Conservation (phyloP, 2,888 invertebrate species). For the Thera britannica region DNA sequence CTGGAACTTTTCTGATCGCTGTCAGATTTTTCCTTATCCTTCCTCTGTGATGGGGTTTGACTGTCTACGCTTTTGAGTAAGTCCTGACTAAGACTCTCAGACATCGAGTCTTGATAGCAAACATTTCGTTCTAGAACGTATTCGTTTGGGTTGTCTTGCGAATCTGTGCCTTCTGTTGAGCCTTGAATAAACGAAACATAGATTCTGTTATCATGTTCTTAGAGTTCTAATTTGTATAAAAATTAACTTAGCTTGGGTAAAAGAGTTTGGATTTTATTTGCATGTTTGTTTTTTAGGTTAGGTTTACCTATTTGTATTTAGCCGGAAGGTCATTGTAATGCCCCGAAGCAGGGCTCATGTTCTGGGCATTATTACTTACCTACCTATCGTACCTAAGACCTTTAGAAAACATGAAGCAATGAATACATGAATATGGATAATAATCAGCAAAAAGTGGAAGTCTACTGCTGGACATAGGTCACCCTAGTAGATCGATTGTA, state of each 20-base stretch:
- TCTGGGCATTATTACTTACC: no score
- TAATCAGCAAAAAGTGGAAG: no score
- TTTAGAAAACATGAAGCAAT: no score
- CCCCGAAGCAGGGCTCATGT: no score
- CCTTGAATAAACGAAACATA: constrained; percentile 54
- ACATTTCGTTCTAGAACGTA: constrained; percentile 79
- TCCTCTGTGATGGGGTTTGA: constrained; percentile 46
- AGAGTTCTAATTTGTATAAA: background rate
- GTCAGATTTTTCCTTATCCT: constrained; percentile 72
- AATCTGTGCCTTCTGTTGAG: constrained; percentile 73
- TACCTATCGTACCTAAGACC: no score
- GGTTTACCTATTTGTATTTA: no score
- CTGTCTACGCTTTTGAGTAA: constrained; percentile 73
- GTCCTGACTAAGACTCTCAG: constrained; percentile 77
- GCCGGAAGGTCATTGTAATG: no score
- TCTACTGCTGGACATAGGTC: no score
- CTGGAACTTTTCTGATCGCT: constrained; percentile 73
- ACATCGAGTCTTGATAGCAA: constrained; percentile 79
- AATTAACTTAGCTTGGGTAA: background rate
- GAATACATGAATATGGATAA: no score
- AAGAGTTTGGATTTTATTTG: no score
- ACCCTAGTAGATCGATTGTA: no score
- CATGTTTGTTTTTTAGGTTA: no score
- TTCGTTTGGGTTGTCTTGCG: constrained; percentile 76
- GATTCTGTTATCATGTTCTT: background rate